A percentile compares a stretch with the other conserved stretches of the same genome.
Conservation (phyloP, 2,113 vertebrate species). For the Struthidea cinerea region DNA sequence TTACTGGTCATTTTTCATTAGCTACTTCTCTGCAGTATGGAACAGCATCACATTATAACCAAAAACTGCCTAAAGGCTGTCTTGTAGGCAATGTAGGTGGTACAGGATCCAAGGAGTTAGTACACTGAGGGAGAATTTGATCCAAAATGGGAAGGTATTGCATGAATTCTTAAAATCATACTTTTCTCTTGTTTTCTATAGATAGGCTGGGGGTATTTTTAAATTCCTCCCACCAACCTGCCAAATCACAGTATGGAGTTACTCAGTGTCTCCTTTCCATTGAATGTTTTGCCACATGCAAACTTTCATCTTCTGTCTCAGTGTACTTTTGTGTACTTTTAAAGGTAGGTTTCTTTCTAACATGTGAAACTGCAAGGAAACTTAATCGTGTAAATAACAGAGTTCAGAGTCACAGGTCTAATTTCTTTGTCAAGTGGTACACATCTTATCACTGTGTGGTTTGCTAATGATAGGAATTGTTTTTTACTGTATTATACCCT, state of each 20-base stretch:
- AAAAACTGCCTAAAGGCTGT: neutral
- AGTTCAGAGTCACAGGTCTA: conserved; percentile 8
- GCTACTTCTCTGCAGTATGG: neutral
- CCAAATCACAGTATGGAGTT: conserved; percentile 7
- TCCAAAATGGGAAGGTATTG: neutral
- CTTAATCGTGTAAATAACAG: conserved; percentile 22
- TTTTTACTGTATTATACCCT: neutral
- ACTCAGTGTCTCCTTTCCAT: neutral
- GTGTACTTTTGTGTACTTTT: conserved; percentile 24
- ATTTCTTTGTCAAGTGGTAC: conserved; percentile 32
- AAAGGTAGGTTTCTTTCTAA: conserved; percentile 3
- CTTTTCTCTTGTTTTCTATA: neutral
- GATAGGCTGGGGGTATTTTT: neutral
- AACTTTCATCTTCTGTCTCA: conserved; percentile 27
- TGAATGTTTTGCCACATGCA: conserved; percentile 13
- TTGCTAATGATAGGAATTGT: conserved; percentile 48
- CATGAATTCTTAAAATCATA: neutral
- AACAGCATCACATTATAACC: neutral
- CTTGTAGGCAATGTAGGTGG: neutral
- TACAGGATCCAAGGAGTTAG: neutral
- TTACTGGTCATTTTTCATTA: neutral
- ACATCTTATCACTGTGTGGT: conserved; percentile 16
- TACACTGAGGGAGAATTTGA: neutral
- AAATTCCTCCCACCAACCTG: neutral
- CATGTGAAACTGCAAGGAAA: neutral